Evolutionary conservation across 1,140 invertebrate genomes (phyloP).

Genomic region (Leptopilina clavipes): DNA sequence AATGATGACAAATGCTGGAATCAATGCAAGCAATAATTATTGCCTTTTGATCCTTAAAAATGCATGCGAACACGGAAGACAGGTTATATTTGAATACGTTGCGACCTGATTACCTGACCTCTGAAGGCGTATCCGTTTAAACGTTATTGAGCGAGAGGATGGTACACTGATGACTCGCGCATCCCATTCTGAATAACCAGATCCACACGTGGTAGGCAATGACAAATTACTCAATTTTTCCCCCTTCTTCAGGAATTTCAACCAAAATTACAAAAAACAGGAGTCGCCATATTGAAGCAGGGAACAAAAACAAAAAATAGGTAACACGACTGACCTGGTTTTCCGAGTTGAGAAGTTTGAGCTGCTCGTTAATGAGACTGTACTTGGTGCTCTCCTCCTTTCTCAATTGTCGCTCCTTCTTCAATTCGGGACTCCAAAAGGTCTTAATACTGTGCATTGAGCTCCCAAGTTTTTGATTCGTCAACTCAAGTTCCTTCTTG

Average conservation of each 20-base stretch:
- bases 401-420: constrained; percentile 95
- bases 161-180: constrained; percentile 51
- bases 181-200: constrained; percentile 47
- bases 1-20: background rate
- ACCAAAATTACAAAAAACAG: background rate
- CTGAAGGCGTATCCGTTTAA: constrained; percentile 53
- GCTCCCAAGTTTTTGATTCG: constrained; percentile 98
- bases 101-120: constrained; percentile 53
- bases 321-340: constrained; percentile 88
- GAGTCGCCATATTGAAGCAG: background rate
- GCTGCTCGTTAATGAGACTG: constrained; percentile 96
- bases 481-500: constrained; percentile 96
- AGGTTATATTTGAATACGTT: constrained; percentile 50
- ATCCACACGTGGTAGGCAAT: constrained; percentile 48
- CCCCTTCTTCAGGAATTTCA: constrained; percentile 40
- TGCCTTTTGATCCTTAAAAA: background rate
- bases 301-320: constrained; percentile 35
- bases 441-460: constrained; percentile 99
- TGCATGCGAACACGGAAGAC: constrained; percentile 36
- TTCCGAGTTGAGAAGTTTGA: constrained; percentile 96
- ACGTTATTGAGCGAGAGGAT: constrained; percentile 53
- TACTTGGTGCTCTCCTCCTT: constrained; percentile 99
- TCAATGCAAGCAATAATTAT: background rate
- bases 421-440: constrained; percentile 99
- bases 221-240: constrained; percentile 1